Conservation (phyloP, 2,797 vertebrate genomes). For the Trematomus bernacchii region DNA sequence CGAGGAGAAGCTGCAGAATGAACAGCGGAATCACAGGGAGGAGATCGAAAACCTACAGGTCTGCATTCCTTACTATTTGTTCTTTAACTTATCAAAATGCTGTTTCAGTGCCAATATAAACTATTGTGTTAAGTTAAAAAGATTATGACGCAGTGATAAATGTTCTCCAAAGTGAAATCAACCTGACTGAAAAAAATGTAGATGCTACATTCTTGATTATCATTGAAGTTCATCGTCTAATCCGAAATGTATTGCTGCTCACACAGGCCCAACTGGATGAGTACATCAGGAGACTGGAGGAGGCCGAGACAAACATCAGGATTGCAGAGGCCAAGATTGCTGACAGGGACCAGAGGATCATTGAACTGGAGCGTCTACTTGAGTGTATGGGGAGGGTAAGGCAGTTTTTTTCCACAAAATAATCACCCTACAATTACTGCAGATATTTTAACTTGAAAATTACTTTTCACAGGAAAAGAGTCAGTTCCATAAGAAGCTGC, state of each 20-base stretch:
- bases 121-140: neutral
- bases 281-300: constrained; percentile 92
- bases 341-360: constrained; percentile 92
- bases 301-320: constrained; percentile 90
- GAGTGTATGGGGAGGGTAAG: constrained; percentile 93
- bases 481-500: constrained; percentile 90
- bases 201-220: neutral
- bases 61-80: constrained; percentile 51
- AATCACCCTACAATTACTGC: neutral
- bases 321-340: constrained; percentile 89
- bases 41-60: constrained; percentile 94
- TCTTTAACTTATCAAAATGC: constrained; percentile 10
- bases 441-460: neutral
- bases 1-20: constrained; percentile 89
- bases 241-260: constrained; percentile 8
- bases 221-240: neutral
- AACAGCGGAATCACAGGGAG: constrained; percentile 88
- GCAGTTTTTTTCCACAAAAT: neutral
- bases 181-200: neutral
- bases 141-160: neutral
- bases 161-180: neutral
- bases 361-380: constrained; percentile 92
- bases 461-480: constrained; percentile 86
- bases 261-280: constrained; percentile 91
- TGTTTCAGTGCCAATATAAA: constrained; percentile 20